Conservation (phyloP, 2,113 vertebrate genomes). For the Chrysemys picta region DNA sequence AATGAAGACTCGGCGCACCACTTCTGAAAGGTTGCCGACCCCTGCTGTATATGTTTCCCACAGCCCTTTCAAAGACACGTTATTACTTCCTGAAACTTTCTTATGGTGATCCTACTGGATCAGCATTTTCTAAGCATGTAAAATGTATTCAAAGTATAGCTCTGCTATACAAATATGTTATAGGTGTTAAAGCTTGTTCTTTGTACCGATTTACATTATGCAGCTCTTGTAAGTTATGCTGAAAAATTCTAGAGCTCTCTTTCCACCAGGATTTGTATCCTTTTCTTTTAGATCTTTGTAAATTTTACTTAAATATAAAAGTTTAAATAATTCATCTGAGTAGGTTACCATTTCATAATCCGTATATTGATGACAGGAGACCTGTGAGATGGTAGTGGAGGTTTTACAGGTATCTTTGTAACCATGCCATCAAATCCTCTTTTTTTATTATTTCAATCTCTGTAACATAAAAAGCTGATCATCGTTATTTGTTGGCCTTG, state of each 20-base stretch:
- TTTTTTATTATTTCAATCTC: not conserved
- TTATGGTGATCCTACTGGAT: not conserved
- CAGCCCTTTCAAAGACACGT: not conserved
- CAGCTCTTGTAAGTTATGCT: not conserved
- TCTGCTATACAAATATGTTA: not conserved
- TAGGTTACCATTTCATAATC: not conserved
- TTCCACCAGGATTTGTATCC: not conserved
- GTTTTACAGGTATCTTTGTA: not conserved
- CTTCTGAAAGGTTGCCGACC: too few species aligned
- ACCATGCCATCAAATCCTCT: not conserved
- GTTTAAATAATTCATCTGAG: not conserved
- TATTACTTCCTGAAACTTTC: not conserved
- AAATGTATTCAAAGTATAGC: not conserved
- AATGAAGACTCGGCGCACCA: too few species aligned
- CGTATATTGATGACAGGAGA: not conserved
- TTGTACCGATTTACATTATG: not conserved
- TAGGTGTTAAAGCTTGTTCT: not conserved
- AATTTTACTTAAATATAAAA: not conserved
- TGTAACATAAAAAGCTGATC: not conserved
- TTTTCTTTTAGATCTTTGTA: not conserved
- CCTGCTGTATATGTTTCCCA: not conserved
- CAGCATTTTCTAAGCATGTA: not conserved
- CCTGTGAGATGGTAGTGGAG: not conserved
- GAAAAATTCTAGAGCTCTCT: not conserved
- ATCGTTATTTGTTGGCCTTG: not conserved